These are phyloP conservation scores for Anguilla japonica DNA, from an alignment of 2,113 vertebrate genomes.

Conservation along the genomic window DNA sequence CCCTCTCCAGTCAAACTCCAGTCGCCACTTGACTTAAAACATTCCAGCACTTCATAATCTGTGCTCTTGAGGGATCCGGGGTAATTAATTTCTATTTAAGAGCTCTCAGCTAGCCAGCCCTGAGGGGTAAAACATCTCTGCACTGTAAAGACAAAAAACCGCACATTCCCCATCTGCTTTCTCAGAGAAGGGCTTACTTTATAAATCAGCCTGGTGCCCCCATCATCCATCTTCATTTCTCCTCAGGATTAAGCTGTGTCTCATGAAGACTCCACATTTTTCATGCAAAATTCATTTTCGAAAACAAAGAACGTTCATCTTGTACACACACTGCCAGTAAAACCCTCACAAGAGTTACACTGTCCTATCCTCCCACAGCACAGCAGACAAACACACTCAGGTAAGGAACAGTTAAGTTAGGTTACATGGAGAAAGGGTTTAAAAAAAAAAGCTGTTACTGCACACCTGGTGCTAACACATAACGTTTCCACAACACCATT, in stretches of 20 bases:
- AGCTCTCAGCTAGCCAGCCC: conserved; percentile 25
- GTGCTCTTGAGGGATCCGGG: conserved; percentile 18
- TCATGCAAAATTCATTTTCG: conserved; percentile 7
- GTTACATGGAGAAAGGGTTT: no score
- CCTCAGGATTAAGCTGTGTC: conserved; percentile 23
- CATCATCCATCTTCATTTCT: conserved; percentile 44
- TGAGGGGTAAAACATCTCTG: conserved; percentile 21
- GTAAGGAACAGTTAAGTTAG: neutral
- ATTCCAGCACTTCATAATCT: conserved; percentile 18
- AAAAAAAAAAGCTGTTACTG: neutral
- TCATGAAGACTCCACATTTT: conserved; percentile 27
- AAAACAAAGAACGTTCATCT: conserved; percentile 25
- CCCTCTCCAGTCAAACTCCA: neutral
- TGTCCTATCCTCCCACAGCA: neutral
- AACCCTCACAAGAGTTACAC: neutral
- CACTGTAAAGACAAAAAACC: conserved; percentile 28
- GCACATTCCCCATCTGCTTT: conserved; percentile 23
- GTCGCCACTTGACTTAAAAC: neutral
- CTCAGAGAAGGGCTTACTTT: conserved; percentile 13
- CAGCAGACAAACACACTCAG: neutral
- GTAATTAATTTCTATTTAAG: conserved; percentile 42
- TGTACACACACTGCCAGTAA: conserved; percentile 19
- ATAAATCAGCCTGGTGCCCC: conserved; percentile 33
- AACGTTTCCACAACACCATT: neutral
- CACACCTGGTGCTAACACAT: neutral